Evolutionary conservation across 2,797 vertebrate genomes (phyloP).

Genomic region (Tokudaia tokunoshimensis): DNA sequence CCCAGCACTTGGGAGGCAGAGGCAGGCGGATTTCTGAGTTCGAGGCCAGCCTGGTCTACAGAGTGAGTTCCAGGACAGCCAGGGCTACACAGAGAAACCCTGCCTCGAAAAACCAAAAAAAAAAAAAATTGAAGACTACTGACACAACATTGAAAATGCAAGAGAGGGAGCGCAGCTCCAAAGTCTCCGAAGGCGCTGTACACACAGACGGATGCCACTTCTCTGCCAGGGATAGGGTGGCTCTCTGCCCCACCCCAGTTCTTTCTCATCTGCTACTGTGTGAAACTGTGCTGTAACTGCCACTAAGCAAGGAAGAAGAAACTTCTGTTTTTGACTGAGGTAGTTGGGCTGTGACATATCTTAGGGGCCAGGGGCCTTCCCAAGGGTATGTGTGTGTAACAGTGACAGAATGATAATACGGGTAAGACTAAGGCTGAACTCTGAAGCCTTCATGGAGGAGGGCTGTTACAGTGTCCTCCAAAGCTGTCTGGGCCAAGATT

Average conservation of each 20-base stretch:
- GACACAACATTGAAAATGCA: neutral
- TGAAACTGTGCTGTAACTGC: neutral
- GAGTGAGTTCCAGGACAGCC: no score
- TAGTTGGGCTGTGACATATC: neutral
- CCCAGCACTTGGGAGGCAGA: no score
- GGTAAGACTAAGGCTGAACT: neutral
- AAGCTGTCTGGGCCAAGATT: neutral
- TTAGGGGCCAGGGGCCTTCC: neutral
- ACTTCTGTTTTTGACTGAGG: neutral
- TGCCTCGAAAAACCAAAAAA: no score
- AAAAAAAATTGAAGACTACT: neutral
- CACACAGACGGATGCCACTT: accelerated
- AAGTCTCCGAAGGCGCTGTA: neutral
- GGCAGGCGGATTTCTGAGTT: no score
- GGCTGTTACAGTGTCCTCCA: neutral
- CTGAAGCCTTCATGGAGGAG: neutral
- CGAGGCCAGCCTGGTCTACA: no score
- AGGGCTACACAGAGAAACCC: no score
- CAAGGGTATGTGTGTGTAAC: neutral
- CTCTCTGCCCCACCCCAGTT: neutral
- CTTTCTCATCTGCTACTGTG: neutral
- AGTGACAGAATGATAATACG: neutral
- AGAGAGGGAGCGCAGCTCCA: neutral
- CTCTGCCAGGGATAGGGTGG: neutral
- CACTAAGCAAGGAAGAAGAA: neutral